These are phyloP conservation scores for Halichoeres trimaculatus DNA, from an alignment of 2,113 vertebrate species.

Conservation along the genomic window DNA sequence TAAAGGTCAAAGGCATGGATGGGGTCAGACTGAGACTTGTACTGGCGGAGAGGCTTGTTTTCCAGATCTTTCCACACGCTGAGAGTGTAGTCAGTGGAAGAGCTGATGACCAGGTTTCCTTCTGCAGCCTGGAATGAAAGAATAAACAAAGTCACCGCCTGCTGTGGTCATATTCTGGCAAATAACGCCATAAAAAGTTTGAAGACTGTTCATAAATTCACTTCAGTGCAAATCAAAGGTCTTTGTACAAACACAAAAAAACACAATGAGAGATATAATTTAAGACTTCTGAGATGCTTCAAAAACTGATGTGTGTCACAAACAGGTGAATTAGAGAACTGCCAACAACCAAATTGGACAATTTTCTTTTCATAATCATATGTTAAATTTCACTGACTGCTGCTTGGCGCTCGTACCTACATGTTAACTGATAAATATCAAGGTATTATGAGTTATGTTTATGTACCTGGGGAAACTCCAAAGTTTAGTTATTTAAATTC, in stretches of 20 bases:
- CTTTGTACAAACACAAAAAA: neutral
- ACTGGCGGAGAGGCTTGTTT: conserved; percentile 92
- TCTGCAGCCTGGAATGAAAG: conserved; percentile 88
- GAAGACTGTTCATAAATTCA: too few species aligned
- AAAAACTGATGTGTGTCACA: neutral
- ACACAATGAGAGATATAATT: too few species aligned
- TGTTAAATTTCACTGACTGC: neutral
- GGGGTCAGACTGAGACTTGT: conserved; percentile 92
- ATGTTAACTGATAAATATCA: neutral
- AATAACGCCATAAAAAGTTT: neutral
- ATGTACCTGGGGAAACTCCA: too few species aligned
- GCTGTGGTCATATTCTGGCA: neutral
- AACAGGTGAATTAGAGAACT: neutral
- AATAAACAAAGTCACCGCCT: neutral
- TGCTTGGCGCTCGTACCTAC: neutral
- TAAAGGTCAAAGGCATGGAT: conserved; percentile 95
- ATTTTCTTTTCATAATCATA: neutral
- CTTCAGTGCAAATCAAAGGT: too few species aligned
- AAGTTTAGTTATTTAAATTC: too few species aligned
- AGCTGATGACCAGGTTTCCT: conserved; percentile 91
- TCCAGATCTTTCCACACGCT: conserved; percentile 96
- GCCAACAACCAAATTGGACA: too few species aligned
- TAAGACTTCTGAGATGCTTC: too few species aligned
- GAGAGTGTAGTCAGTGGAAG: conserved; percentile 94
- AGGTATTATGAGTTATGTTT: neutral